Percentiles rank a stretch among this genome's conserved stretches.
phyloP scores from a whole-genome alignment of 2,797 vertebrate species.

The Pygocentrus nattereri region DNA sequence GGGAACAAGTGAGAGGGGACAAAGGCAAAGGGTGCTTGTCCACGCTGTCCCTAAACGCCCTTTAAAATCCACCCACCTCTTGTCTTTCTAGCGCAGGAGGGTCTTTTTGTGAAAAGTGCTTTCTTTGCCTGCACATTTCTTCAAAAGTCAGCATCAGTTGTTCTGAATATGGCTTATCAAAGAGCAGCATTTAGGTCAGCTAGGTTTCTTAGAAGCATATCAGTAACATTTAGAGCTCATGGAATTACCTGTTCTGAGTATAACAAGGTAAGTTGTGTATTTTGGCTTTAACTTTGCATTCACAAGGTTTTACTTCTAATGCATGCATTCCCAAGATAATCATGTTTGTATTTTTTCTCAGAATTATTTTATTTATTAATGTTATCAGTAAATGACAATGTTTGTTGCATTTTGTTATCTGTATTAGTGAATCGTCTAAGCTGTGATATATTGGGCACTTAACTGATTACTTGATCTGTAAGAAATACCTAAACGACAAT shows the following conservation, averaged over 20 bases:
- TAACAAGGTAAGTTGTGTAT: slow-evolving; percentile 42
- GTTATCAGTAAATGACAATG: neutral
- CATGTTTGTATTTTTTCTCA: neutral
- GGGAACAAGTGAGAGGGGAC: neutral
- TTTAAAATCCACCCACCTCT: slow-evolving; percentile 34
- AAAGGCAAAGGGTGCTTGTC: neutral
- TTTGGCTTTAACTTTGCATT: neutral
- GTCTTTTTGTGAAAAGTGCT: slow-evolving; percentile 41
- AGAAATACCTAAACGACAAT: neutral
- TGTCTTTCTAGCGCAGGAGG: slow-evolving; percentile 24
- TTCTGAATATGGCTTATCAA: slow-evolving; percentile 44
- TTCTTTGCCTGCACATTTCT: slow-evolving; percentile 3
- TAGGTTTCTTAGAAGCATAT: slow-evolving; percentile 50
- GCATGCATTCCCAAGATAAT: neutral
- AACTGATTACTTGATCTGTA: neutral
- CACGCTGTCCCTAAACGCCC: neutral
- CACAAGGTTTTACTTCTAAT: neutral
- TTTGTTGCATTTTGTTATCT: neutral
- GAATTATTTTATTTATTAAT: neutral
- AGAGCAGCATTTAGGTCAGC: slow-evolving; percentile 42
- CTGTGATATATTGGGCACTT: neutral
- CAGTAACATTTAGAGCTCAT: slow-evolving; percentile 20
- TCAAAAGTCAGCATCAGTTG: slow-evolving; percentile 25
- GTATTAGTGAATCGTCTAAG: neutral
- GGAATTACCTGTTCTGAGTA: slow-evolving; percentile 27